phyloP scores from a whole-genome alignment of 2,888 invertebrate species.

The Coelopa pilipes region DNA sequence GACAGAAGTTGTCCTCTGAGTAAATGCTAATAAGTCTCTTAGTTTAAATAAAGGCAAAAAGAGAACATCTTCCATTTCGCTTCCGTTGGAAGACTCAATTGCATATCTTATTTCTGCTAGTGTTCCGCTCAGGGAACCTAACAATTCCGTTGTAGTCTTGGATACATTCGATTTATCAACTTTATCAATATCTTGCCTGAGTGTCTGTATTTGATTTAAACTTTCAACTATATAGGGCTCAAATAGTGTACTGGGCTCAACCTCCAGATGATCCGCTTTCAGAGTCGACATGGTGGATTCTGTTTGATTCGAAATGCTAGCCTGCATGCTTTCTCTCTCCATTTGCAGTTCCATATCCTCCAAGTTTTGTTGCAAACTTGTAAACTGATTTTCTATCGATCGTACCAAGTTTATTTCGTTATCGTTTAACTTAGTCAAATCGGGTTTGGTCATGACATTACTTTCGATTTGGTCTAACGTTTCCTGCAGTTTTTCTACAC shows the following conservation, averaged over 20 bases:
- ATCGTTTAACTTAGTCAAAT: constrained; percentile 47
- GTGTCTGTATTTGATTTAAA: not conserved
- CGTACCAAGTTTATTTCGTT: constrained; percentile 53
- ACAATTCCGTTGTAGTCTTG: constrained; percentile 40
- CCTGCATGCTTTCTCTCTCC: not conserved
- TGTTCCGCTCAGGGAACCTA: constrained; percentile 44
- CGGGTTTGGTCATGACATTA: constrained; percentile 51
- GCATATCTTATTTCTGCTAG: constrained; percentile 46
- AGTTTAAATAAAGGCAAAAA: constrained; percentile 52
- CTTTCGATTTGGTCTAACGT: constrained; percentile 51
- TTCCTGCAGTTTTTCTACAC: constrained; percentile 52
- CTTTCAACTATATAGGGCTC: not conserved
- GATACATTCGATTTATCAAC: constrained; percentile 25
- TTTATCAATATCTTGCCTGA: constrained; percentile 35
- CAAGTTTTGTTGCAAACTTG: constrained; percentile 51
- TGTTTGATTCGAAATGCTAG: too few relatives aligned
- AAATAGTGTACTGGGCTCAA: not conserved
- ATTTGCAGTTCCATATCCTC: constrained; percentile 12
- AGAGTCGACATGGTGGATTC: too few relatives aligned
- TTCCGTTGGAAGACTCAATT: constrained; percentile 38
- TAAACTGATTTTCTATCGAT: constrained; percentile 53
- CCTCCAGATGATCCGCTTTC: not conserved
- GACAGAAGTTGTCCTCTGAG: constrained; percentile 29
- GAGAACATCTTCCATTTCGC: constrained; percentile 47
- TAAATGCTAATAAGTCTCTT: constrained; percentile 49